Base-by-base conservation (phyloP, 2,888 invertebrate species). In the Aleiodes alternator region DNA sequence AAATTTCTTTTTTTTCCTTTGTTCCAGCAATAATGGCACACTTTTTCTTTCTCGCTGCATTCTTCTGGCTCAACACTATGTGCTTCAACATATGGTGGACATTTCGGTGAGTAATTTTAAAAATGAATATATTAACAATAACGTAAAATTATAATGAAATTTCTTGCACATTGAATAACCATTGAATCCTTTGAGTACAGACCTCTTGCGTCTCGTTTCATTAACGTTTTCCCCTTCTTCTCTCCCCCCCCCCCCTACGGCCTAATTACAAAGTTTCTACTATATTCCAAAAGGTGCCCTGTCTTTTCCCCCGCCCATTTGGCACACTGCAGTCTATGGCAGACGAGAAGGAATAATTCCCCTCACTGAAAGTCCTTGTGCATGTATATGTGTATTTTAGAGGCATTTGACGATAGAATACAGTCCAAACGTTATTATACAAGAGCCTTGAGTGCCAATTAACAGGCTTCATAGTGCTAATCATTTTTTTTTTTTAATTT, bases 1-100 rank as follows among this genome's bases (percentile, higher is more conserved):
- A 56, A 55, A 23, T 23, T 23, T 23, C 23, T 69, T 61, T 72
- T 74, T 80, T 77, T 71, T 84, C 6, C 16, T 89, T 87, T 90
- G 85, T 93, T 92, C 82, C 93, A 94, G 96, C 96, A 79, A 94
- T 95, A 82, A 91, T 93, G 84, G 96, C 96, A 92, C 96, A 96
- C 88, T 96, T 96, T 92, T 94, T 95, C 90, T 96, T 96, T 90
- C 91, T 97, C 89, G 94, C 96, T 48, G 96, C 96, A 78, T 97
- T 97, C 92, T 96, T 96, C 90, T 97, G 97, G 97, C 93, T 97
- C 68, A 97, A 96, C 90, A 96, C 96, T 79, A 96, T 97, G 96
- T 97, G 96, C 90, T 96, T 96, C 92, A 97, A 97, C 91, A 96
- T 97, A 89, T 97, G 96, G 96, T 96, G 96, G 96, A 96, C 96